Conservation (phyloP, 2,113 vertebrate genomes). For the Cryptotis parvus region DNA sequence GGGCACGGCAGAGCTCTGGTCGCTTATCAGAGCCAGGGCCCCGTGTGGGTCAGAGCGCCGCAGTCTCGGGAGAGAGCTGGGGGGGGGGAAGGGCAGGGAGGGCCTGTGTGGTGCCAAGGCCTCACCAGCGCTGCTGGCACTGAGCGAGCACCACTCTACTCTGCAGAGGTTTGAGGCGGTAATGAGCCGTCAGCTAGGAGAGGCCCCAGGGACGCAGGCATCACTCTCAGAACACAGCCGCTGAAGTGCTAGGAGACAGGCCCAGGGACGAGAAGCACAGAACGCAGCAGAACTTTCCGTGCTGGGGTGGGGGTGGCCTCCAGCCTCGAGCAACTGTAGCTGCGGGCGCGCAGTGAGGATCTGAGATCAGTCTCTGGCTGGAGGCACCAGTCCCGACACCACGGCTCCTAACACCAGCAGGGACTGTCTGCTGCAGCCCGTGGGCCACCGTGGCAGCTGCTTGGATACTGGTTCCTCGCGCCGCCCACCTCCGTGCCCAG, state of each 20-base stretch:
- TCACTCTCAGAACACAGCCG: not conserved
- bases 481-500: too few relatives aligned
- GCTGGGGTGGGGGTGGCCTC: not conserved
- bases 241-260: too few relatives aligned
- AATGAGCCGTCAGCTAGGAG: conserved; percentile 55
- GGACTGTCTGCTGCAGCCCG: too few relatives aligned
- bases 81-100: not conserved
- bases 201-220: not conserved
- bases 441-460: too few relatives aligned
- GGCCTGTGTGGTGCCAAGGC: not conserved
- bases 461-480: too few relatives aligned
- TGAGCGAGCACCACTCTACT: not conserved
- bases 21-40: not conserved
- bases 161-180: conserved; percentile 17
- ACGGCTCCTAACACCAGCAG: too few relatives aligned
- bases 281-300: not conserved
- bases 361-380: too few relatives aligned
- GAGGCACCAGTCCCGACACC: too few relatives aligned
- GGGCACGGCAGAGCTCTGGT: not conserved
- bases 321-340: too few relatives aligned
- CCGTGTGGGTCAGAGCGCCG: not conserved
- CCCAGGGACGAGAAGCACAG: too few relatives aligned
- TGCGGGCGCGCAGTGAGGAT: too few relatives aligned
- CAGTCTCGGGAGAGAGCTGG: not conserved
- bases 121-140: not conserved